phyloP scores from a whole-genome alignment of 2,888 invertebrate genomes.

The Phalangium opilio region DNA sequence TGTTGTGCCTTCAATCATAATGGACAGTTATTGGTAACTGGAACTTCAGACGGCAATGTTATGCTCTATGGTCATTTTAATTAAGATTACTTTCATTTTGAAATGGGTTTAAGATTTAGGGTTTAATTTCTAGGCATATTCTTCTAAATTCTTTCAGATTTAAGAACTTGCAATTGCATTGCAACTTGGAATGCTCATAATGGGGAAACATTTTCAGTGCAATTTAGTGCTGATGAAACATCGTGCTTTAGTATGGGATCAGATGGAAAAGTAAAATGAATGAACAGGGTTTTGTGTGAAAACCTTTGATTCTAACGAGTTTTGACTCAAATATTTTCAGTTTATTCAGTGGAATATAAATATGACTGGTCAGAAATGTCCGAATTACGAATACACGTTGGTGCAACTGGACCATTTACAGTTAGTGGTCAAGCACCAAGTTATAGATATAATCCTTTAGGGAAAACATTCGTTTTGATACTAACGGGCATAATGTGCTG shows the following conservation, averaged over 20 bases:
- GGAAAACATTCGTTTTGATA: conserved; percentile 36
- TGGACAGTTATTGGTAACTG: conserved; percentile 42
- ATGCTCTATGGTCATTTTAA: conserved; percentile 36
- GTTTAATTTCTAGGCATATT: too few species aligned
- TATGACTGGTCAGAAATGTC: conserved; percentile 29
- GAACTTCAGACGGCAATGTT: conserved; percentile 42
- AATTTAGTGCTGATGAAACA: conserved; percentile 40
- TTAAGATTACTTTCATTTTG: conserved; percentile 1
- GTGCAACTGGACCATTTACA: conserved; percentile 26
- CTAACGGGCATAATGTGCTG: conserved; percentile 34
- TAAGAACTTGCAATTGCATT: conserved; percentile 38
- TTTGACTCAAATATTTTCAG: conserved; percentile 20
- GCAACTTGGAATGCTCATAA: conserved; percentile 40
- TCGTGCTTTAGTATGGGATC: conserved; percentile 41
- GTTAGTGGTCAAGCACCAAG: conserved; percentile 11
- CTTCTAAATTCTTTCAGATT: too few species aligned
- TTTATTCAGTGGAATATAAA: conserved; percentile 33
- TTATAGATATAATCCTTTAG: conserved; percentile 25
- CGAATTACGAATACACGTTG: conserved; percentile 28
- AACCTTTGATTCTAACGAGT: too few species aligned
- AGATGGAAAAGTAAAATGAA: conserved; percentile 38
- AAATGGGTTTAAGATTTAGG: too few species aligned
- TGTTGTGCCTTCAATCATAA: conserved; percentile 44
- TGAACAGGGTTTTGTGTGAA: too few species aligned
- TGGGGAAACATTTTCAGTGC: conserved; percentile 39